phyloP scores from a whole-genome alignment of 2,888 invertebrate genomes.

The Steinernema carpocapsae region DNA sequence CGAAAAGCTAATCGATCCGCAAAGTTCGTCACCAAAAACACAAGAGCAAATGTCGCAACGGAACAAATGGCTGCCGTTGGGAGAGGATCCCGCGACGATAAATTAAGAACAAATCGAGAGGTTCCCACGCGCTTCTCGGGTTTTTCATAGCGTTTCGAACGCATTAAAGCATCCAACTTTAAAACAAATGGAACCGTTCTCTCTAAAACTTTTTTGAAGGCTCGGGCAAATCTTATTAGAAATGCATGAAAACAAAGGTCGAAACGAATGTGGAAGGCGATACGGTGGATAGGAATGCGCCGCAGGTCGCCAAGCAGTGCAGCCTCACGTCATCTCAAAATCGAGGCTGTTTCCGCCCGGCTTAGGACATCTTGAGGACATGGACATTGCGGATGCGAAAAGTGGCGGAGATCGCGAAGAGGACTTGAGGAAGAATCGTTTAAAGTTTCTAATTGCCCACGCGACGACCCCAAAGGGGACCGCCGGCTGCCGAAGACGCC shows the following conservation, averaged over 20 bases:
- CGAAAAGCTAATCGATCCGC: conserved; percentile 11
- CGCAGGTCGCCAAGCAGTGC: neutral
- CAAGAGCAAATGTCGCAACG: conserved; percentile 24
- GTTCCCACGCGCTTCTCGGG: neutral
- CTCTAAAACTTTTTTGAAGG: too few species aligned
- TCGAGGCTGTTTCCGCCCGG: neutral
- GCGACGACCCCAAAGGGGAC: too few species aligned
- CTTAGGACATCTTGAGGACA: conserved; percentile 8
- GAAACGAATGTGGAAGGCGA: neutral
- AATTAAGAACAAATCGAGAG: neutral
- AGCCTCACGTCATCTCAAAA: conserved; percentile 5
- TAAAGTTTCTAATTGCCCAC: too few species aligned
- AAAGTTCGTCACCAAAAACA: conserved; percentile 7
- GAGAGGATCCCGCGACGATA: neutral
- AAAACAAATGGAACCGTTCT: too few species aligned
- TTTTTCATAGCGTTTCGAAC: neutral
- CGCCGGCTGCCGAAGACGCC: too few species aligned
- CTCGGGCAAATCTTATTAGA: too few species aligned
- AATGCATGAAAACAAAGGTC: conserved; percentile 12
- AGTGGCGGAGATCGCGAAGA: too few species aligned
- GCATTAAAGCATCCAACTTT: too few species aligned
- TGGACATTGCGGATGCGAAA: too few species aligned
- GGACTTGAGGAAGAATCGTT: too few species aligned
- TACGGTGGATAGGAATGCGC: conserved; percentile 28
- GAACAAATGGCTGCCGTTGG: neutral